A percentile compares a stretch with the other conserved stretches of the same genome.
Evolutionary conservation across 1,140 invertebrate species (phyloP).

Genomic region (Hylyphantes graminicola): DNA sequence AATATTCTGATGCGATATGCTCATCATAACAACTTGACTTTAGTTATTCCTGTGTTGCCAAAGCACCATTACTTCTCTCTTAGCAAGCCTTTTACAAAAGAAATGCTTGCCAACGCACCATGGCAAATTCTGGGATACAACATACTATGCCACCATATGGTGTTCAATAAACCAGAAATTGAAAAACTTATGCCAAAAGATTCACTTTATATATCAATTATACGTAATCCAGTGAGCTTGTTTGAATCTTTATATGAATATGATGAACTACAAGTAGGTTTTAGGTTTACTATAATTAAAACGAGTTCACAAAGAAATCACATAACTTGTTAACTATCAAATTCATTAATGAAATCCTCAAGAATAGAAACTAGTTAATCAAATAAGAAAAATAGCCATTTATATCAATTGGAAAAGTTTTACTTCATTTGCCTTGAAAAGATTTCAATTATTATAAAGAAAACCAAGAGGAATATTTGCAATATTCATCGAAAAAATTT

Average conservation of each 20-base stretch:
- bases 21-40: constrained; percentile 51
- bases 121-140: constrained; percentile 58
- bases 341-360: no score
- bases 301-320: not conserved
- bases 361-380: no score
- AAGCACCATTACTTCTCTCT: constrained; percentile 64
- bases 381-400: no score
- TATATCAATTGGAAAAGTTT: no score
- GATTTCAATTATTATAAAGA: no score
- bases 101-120: constrained; percentile 53
- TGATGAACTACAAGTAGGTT: constrained; percentile 62
- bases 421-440: no score
- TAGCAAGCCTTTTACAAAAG: constrained; percentile 61
- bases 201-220: constrained; percentile 67
- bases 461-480: no score
- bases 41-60: constrained; percentile 62
- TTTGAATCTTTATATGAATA: constrained; percentile 67
- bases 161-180: constrained; percentile 64
- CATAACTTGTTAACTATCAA: not conserved
- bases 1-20: constrained; percentile 62
- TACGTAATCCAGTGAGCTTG: constrained; percentile 67
- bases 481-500: no score
- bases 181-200: constrained; percentile 66
- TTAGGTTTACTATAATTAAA: not conserved
- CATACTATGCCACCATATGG: constrained; percentile 65